These are phyloP conservation scores for Orchesella flavescens DNA, from an alignment of 2,888 invertebrate genomes.

Conservation along the genomic window DNA sequence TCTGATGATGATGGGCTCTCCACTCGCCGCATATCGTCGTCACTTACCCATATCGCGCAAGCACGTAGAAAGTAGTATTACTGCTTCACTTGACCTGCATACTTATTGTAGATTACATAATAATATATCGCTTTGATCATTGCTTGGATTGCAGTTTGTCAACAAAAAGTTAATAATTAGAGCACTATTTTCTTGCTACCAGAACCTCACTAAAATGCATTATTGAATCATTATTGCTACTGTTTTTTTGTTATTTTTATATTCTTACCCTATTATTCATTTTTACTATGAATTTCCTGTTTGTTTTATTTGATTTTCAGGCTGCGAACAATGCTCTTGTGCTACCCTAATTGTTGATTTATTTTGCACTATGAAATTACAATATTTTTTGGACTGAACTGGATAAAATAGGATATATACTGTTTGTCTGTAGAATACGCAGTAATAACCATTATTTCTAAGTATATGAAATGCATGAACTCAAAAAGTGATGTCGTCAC, in stretches of 20 bases:
- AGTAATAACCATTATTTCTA: background rate
- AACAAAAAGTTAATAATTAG: too few species aligned
- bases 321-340: conserved; percentile 70
- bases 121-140: too few species aligned
- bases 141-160: background rate
- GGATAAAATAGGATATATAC: background rate
- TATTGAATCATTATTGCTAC: background rate
- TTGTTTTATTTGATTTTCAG: conserved; percentile 63
- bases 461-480: too few species aligned
- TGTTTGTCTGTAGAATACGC: background rate
- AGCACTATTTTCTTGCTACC: background rate
- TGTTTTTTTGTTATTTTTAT: background rate
- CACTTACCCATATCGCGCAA: too few species aligned
- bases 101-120: too few species aligned
- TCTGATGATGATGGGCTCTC: too few species aligned
- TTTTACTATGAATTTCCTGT: conserved; percentile 43
- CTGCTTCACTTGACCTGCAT: too few species aligned
- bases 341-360: conserved; percentile 68
- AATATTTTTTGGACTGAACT: conserved; percentile 45
- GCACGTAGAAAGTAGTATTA: too few species aligned
- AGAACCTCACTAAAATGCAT: background rate
- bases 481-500: too few species aligned
- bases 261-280: conserved; percentile 7
- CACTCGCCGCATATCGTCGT: too few species aligned
- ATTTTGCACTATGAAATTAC: background rate